Evolutionary conservation across 1,140 invertebrate species (phyloP), one percentile per base, ranked within the genome.

Genomic region (Artemia franciscana): DNA sequence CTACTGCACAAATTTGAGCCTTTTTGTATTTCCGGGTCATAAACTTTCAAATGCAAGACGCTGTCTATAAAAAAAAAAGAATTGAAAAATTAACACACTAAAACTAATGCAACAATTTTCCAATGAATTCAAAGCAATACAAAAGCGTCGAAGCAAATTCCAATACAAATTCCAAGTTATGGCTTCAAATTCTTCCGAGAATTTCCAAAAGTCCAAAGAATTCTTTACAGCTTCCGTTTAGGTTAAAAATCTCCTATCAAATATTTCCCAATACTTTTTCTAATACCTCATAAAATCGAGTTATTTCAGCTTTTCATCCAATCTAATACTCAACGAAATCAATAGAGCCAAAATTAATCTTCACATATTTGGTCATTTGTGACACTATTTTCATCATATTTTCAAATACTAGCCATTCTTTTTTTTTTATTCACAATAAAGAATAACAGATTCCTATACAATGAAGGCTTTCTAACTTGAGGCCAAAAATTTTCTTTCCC

Each of bases 11-110:
- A 68, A 79, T 84, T 70, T 3, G 68, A 73, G 56, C 73, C 73
- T 63, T 66, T 69, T 72, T 85, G 81, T 57, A 78, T 70, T 4
- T 72, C 70, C 24, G 79, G 77, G 73, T 88, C 82, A 70, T 85
- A 88, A 62, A 88, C 79, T 62, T 78, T 77, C 65, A 88, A 70
- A 26, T 82, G 78, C 64, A 81, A 72, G 18, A 87, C 79, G 66
- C 76, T 69, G 12, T 59, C 61, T 62, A 26, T 21, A 7, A 1
- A 56, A n/a, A 60, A 60, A 27, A 60, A 26, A 39, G 27, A 4
- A 2, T 26, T 9, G 21, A 60, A 56, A 27, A 7, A 1, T 5
- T 12, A 58, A 58, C 25, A 24, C 26, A 59, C 0, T 25, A 59
- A 2, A 18, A 23, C 3, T 57, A 3, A 57, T 59, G 5, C 15